These are phyloP conservation scores for Orchestes rusci DNA, from an alignment of 2,888 invertebrate species.

Conservation along the genomic window DNA sequence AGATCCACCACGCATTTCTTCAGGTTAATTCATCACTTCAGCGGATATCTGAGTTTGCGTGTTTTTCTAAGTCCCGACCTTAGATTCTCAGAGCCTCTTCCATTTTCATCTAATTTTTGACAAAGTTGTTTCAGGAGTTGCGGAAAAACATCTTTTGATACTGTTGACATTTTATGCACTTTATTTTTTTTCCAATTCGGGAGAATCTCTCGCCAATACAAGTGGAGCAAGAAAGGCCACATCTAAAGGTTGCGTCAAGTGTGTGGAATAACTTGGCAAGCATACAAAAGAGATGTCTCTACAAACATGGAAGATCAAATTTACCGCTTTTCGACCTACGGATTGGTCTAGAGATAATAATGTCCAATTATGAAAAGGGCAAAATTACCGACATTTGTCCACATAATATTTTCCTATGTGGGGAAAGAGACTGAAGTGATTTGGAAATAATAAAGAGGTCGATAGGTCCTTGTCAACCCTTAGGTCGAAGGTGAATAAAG, in stretches of 20 bases:
- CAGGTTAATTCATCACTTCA: slow-evolving; percentile 1
- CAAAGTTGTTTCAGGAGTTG: slow-evolving; percentile 8
- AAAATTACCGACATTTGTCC: too few relatives aligned
- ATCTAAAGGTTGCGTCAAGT: slow-evolving; percentile 36
- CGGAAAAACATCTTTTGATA: slow-evolving; percentile 15
- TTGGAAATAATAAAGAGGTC: too few relatives aligned
- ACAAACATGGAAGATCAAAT: too few relatives aligned
- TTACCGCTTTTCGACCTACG: too few relatives aligned
- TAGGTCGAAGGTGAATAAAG: too few relatives aligned
- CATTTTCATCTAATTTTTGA: slow-evolving; percentile 5
- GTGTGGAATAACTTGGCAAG: slow-evolving; percentile 37
- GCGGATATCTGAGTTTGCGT: background rate
- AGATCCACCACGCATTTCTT: slow-evolving; percentile 7
- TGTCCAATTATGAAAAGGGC: too few relatives aligned
- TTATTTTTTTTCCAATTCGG: slow-evolving; percentile 9
- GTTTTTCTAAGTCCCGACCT: slow-evolving; percentile 18
- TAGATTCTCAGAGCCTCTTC: slow-evolving; percentile 9
- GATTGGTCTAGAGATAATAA: too few relatives aligned
- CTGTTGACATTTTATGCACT: slow-evolving; percentile 10
- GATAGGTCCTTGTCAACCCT: too few relatives aligned
- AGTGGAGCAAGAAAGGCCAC: slow-evolving; percentile 35
- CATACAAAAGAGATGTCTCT: slow-evolving; percentile 38
- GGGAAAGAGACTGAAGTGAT: too few relatives aligned
- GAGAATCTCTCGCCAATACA: slow-evolving; percentile 17
- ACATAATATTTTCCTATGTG: too few relatives aligned